Percentiles rank a stretch among this genome's conserved stretches.
phyloP scores from a whole-genome alignment of 1,140 invertebrate genomes.

The Magallana angulata region DNA sequence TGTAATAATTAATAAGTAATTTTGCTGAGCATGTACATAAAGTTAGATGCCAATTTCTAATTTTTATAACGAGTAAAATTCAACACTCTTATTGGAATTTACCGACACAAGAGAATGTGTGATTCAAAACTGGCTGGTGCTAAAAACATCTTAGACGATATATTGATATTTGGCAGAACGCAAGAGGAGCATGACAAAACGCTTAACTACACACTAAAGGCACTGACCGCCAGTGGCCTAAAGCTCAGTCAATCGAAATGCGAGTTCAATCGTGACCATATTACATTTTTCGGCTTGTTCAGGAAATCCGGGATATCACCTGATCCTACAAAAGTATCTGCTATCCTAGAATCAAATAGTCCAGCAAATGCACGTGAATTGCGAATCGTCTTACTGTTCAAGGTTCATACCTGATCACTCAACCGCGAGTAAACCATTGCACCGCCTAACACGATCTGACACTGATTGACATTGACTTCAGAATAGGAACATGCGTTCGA shows the following conservation, averaged over 20 bases:
- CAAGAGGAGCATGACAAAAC: slow-evolving; percentile 63
- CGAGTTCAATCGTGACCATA: slow-evolving; percentile 50
- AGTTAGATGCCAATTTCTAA: too few species aligned
- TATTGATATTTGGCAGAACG: slow-evolving; percentile 31
- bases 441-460: slow-evolving; percentile 51
- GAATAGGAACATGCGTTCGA: slow-evolving; percentile 22
- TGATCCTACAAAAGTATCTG: slow-evolving; percentile 71
- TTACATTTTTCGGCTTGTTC: slow-evolving; percentile 63
- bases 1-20: too few species aligned
- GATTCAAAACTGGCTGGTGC: slow-evolving; percentile 27
- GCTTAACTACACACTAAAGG: slow-evolving; percentile 57
- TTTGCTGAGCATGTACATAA: too few species aligned
- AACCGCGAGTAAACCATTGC: slow-evolving; percentile 60
- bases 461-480: background rate
- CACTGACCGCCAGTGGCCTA: slow-evolving; percentile 53
- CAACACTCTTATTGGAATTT: too few species aligned
- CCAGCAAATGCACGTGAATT: slow-evolving; percentile 51
- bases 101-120: background rate
- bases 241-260: slow-evolving; percentile 60
- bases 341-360: slow-evolving; percentile 63
- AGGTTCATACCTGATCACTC: slow-evolving; percentile 56
- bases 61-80: too few species aligned
- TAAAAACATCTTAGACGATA: slow-evolving; percentile 46
- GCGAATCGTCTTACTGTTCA: slow-evolving; percentile 50
- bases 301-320: slow-evolving; percentile 54